Base-by-base conservation (phyloP, 2,113 vertebrate species). In the Ia io region DNA sequence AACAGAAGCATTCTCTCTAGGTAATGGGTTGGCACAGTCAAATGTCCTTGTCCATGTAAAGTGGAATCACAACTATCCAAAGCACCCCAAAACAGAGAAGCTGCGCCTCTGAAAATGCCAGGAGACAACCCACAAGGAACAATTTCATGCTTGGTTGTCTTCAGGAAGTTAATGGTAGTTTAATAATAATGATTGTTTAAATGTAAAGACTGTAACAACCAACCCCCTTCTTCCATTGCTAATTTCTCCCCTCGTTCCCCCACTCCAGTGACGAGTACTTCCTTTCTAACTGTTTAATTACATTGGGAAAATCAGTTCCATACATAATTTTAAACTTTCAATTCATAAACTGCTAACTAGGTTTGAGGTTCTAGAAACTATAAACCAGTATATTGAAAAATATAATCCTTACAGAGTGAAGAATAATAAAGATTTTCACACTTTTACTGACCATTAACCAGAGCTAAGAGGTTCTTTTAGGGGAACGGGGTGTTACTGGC, bases 281-380 rank as follows among this genome's bases (percentile, higher is more conserved):
- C 12, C 32, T 32, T 95, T 95, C 91, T 87, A 53, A 37, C 32
- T 6, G 35, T 53, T 67, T 65, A 44, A 61, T 82, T 84, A 59
- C 74, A 82, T 59, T 88, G 82, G 47, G 28, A 80, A 89, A 94
- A 82, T 95, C 94, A 42, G 6, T 91, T 82, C 67, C 22, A 17
- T 37, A 35, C 18, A 16, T 30, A 63, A 51, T 40, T 89, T 92
- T 47, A 82, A 90, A 61, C 2, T 37, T 71, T 18, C n/a, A 84
- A 32, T 70, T 87, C 76, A 69, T 67, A 87, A 74, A 74, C 40
- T 76, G 42, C 71, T 82, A 51, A 79, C 22, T 37, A 32, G 14
- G 71, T 67, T 47, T 82, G 69, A 85, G 25, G 3, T 89, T 92
- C 35, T 49, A 56, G 83, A 85, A 85, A n/a, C 35, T 22, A 51